phyloP scores from a whole-genome alignment of 2,888 invertebrate genomes.

The Cataglyphis livida region DNA sequence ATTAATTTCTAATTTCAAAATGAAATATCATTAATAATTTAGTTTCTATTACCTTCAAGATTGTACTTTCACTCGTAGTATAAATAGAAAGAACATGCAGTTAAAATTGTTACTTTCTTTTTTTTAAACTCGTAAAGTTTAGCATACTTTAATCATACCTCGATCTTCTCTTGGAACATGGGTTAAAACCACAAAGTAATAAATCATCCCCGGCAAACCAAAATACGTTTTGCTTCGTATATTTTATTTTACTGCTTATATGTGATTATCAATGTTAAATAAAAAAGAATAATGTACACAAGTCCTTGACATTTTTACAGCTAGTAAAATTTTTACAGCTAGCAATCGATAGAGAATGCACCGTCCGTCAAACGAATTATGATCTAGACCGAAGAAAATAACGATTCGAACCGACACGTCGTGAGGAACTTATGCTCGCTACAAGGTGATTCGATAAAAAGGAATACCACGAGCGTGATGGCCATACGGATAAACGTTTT shows the following conservation, averaged over 20 bases:
- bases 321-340: constrained; percentile 15
- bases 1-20: not conserved
- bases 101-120: not conserved
- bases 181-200: not conserved
- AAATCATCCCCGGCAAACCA: not conserved
- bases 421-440: constrained; percentile 34
- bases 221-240: not conserved
- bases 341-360: constrained; percentile 23
- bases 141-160: constrained; percentile 1
- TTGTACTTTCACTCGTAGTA: not conserved
- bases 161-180: not conserved
- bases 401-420: constrained; percentile 44
- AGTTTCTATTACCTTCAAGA: not conserved
- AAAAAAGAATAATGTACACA: not conserved
- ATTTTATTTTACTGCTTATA: not conserved
- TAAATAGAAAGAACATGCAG: not conserved
- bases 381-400: constrained; percentile 36
- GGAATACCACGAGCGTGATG: constrained; percentile 40
- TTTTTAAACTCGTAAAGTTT: not conserved
- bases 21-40: not conserved
- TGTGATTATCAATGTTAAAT: not conserved
- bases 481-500: constrained; percentile 61
- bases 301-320: constrained; percentile 17
- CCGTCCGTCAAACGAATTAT: constrained; percentile 54
- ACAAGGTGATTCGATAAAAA: constrained; percentile 53